phyloP scores from a whole-genome alignment of 2,797 vertebrate genomes.

The Danio kyathit region DNA sequence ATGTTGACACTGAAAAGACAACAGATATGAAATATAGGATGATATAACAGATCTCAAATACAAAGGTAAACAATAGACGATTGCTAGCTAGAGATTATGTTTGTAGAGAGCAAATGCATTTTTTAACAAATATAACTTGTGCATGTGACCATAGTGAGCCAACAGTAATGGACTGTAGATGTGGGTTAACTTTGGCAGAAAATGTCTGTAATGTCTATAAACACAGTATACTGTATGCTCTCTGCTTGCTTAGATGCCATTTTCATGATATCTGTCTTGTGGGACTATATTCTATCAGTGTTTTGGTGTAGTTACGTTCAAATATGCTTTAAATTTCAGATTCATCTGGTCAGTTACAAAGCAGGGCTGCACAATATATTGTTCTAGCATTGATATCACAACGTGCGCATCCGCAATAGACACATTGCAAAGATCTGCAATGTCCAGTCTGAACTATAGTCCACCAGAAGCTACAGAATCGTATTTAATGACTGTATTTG shows the following conservation, averaged over 20 bases:
- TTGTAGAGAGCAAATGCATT: not conserved
- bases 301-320: not conserved
- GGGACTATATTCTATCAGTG: not conserved
- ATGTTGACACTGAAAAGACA: not conserved
- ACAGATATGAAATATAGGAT: conserved; percentile 2
- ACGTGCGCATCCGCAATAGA: no score
- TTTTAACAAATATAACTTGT: not conserved
- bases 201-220: not conserved
- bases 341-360: not conserved
- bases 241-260: not conserved
- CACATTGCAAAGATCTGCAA: no score
- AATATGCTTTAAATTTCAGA: no score
- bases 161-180: no score
- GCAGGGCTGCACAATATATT: not conserved
- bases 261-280: not conserved
- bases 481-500: no score
- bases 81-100: not conserved
- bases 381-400: no score
- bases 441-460: no score
- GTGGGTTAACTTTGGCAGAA: not conserved
- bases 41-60: conserved; percentile 3
- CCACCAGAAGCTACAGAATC: no score
- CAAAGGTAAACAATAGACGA: not conserved
- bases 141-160: not conserved
- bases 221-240: not conserved